Percentiles rank a stretch among this genome's conserved stretches.
Evolutionary conservation across 2,113 vertebrate species (phyloP).

Genomic region (Dicrurus megarhynchus): DNA sequence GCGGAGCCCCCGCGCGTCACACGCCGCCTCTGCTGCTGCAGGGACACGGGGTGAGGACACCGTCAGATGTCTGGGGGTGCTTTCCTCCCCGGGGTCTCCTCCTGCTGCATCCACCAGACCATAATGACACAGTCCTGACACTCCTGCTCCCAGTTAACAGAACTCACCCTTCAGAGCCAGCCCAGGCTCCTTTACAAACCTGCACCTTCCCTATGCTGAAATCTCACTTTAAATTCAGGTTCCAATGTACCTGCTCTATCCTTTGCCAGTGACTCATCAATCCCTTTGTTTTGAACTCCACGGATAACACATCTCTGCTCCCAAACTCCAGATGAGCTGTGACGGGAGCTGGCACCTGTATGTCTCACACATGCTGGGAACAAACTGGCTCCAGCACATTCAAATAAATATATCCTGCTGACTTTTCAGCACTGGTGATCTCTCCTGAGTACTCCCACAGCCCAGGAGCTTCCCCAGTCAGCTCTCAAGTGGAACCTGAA

Average conservation of each 20-base stretch:
- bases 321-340: not conserved
- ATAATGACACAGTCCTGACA: fast-evolving
- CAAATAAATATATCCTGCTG: not conserved
- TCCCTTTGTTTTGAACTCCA: not conserved
- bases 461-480: not conserved
- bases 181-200: not conserved
- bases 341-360: not conserved
- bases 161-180: not conserved
- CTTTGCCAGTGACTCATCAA: not conserved
- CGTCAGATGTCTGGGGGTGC: too few relatives aligned
- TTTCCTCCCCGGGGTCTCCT: not conserved
- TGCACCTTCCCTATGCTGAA: not conserved
- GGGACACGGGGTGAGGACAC: not conserved
- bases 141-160: not conserved
- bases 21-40: not conserved
- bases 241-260: not conserved
- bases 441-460: not conserved
- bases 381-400: not conserved
- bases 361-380: not conserved
- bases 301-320: not conserved
- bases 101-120: not conserved
- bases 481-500: not conserved
- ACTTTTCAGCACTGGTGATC: not conserved
- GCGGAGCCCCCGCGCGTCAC: too few relatives aligned
- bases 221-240: not conserved